Evolutionary conservation across 2,888 invertebrate species (phyloP), one percentile per base, ranked within the genome.

Genomic region (Cylindroiulus punctatus): DNA sequence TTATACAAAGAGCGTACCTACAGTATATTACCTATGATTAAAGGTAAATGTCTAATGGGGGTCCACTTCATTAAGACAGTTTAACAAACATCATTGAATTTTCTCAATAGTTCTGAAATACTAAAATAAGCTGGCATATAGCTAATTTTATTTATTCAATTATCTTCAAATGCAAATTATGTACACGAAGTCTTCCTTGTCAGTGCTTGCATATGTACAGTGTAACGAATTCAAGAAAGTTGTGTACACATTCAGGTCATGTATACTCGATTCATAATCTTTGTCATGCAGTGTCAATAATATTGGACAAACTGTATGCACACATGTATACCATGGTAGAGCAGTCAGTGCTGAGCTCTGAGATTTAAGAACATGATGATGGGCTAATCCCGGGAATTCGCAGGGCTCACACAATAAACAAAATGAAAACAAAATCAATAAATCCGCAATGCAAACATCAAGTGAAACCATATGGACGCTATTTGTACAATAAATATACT

Each of bases 391-490:
- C 3, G 8, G 14, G 76, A 12, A 26, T 76, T 76, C 76, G 30
- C 76, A 1, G 26, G 76, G 76, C 26, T 76, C 76, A 7, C 22
- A 65, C 22, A 22, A 22, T 26, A 65, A 7, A 65, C 65, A 65
- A 65, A 22, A 65, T 65, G 65, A 65, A 65, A 65, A 65, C 65
- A 26, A 65, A 30, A 76, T 76, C 76, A 76, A 76, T 76, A 76
- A 76, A 30, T 30, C 76, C 30, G 76, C 76, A 22, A 76, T 76
- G 76, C 76, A 76, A 76, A 76, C 76, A 65, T 65, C 26, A 76
- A 76, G 30, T 76, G 76, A 1, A 76, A 76, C 76, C 30, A 65
- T 76, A 76, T 30, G 26, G 30, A 30, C 76, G 22, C 76, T 76
- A 12, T 12, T 26, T 30, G 30, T 0, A 8, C 30, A 76, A 8